Evolutionary conservation across 2,888 invertebrate genomes (phyloP).

Genomic region (Cephus nigrinus): DNA sequence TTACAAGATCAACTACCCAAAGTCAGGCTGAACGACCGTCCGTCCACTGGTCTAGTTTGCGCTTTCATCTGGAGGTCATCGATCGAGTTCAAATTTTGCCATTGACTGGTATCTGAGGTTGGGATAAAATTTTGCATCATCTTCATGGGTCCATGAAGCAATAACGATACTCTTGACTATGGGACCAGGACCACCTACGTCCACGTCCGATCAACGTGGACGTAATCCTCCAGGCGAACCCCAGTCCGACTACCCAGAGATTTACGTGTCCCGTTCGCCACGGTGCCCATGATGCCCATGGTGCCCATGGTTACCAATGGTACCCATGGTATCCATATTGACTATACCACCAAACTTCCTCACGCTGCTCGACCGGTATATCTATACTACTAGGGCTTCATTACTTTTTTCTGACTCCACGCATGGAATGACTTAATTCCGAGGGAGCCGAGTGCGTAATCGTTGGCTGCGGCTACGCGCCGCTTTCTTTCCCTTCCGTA

Average conservation of each 20-base stretch:
- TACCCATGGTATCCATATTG: conserved; percentile 7
- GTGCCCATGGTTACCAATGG: conserved; percentile 19
- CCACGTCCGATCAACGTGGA: too few relatives aligned
- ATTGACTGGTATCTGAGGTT: too few relatives aligned
- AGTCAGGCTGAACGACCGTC: background rate
- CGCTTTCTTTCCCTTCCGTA: conserved; percentile 1
- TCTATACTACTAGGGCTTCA: conserved; percentile 33
- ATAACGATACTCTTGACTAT: background rate
- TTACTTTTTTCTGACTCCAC: conserved; percentile 45
- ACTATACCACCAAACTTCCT: background rate
- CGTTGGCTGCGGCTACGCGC: too few relatives aligned
- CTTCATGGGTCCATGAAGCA: too few relatives aligned
- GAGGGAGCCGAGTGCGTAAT: background rate
- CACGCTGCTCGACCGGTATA: too few relatives aligned
- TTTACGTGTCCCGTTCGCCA: conserved; percentile 31
- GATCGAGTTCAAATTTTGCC: too few relatives aligned
- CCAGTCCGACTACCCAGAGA: background rate
- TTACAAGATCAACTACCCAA: background rate
- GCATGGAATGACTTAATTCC: conserved; percentile 43
- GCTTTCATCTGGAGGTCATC: too few relatives aligned
- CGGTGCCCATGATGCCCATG: conserved; percentile 28
- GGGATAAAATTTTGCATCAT: too few relatives aligned
- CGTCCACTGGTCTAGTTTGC: background rate
- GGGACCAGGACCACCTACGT: background rate
- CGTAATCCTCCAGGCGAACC: background rate